Evolutionary conservation across 2,888 invertebrate genomes (phyloP).

Genomic region (Esperia sulphurella): DNA sequence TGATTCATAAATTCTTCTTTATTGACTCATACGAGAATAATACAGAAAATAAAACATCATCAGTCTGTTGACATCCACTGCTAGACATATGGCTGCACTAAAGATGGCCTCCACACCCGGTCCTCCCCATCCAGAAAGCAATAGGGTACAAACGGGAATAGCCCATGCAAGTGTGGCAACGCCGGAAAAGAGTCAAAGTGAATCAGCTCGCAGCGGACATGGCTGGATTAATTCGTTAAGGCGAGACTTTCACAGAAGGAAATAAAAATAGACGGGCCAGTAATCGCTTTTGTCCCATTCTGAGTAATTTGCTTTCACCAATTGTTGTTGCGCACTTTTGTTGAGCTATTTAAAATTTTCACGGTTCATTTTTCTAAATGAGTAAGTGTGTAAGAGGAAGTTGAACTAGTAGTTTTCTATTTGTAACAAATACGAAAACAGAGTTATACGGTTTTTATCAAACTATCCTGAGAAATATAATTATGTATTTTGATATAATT

Average conservation of each 20-base stretch:
- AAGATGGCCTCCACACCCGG: too few species aligned
- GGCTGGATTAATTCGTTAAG: constrained; percentile 60
- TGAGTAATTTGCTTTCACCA: constrained; percentile 51
- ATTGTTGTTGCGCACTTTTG: constrained; percentile 28
- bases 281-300: constrained; percentile 47
- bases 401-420: background rate
- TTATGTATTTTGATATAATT: too few species aligned
- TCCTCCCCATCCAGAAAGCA: too few species aligned
- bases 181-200: constrained; percentile 44
- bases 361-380: background rate
- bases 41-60: too few species aligned
- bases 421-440: background rate
- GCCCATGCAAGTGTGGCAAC: constrained; percentile 24
- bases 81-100: too few species aligned
- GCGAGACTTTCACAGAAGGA: constrained; percentile 43
- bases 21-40: too few species aligned
- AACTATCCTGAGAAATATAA: too few species aligned
- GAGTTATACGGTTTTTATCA: too few species aligned
- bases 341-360: constrained; percentile 3
- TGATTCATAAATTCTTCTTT: too few species aligned
- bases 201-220: constrained; percentile 40
- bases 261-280: constrained; percentile 51
- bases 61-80: too few species aligned
- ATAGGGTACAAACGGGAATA: background rate
- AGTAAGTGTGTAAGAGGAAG: background rate